These are phyloP conservation scores for Ficedula albicollis DNA, from an alignment of 2,797 vertebrate species.

Conservation along the genomic window DNA sequence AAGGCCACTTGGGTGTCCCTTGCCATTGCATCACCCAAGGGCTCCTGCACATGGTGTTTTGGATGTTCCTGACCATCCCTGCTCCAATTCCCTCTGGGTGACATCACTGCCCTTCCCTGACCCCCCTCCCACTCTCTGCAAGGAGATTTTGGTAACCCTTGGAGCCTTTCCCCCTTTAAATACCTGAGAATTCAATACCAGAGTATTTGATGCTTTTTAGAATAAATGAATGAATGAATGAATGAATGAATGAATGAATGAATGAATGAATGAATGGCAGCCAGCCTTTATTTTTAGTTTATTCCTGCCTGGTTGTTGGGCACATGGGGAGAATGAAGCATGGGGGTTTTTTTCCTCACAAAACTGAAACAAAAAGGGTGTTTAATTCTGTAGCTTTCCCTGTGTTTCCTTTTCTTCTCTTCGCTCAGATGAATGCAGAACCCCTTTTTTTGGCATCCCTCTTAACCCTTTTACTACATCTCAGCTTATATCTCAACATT, in stretches of 20 bases:
- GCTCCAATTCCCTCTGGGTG: background rate
- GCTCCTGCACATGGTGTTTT: accelerated
- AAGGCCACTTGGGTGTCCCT: background rate
- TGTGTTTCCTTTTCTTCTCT: background rate
- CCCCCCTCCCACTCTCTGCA: background rate
- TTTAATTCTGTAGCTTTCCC: background rate
- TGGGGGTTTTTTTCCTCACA: background rate
- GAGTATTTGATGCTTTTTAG: background rate
- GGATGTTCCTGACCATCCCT: background rate
- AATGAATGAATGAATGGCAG: too few species aligned
- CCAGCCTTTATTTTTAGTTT: background rate
- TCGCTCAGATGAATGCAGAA: background rate
- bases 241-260: too few species aligned
- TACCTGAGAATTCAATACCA: background rate
- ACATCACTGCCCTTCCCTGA: background rate
- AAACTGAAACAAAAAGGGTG: background rate
- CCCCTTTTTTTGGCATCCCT: background rate
- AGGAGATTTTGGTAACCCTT: background rate
- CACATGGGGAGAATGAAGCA: background rate
- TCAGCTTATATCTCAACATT: background rate
- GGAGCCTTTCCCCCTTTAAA: background rate
- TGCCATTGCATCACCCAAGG: background rate
- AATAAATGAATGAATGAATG: too few species aligned
- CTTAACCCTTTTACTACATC: background rate
- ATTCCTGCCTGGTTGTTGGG: background rate